phyloP scores from a whole-genome alignment of 2,113 vertebrate species.

The Oreocharis arfaki region DNA sequence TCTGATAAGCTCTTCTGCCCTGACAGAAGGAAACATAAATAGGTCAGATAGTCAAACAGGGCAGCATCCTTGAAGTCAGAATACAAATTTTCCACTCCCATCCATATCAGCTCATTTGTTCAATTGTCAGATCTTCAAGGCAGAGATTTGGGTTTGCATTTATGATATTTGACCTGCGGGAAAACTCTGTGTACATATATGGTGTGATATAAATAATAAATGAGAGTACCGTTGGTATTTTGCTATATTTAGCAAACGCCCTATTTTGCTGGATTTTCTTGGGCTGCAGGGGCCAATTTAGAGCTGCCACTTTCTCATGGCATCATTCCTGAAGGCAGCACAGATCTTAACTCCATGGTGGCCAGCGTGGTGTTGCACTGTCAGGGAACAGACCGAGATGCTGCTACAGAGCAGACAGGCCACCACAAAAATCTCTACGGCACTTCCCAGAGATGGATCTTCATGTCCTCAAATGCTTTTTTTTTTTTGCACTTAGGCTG shows the following conservation, averaged over 20 bases:
- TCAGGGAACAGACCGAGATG: not conserved
- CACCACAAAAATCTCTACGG: not conserved
- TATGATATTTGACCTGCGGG: constrained; percentile 41
- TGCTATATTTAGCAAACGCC: constrained; percentile 57
- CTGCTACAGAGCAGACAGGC: not conserved
- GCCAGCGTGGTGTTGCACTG: not conserved
- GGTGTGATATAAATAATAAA: constrained; percentile 68
- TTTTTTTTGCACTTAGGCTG: not conserved
- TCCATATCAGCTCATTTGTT: constrained; percentile 30
- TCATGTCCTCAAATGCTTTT: not conserved
- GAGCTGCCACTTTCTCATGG: constrained; percentile 44
- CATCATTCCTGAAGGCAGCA: constrained; percentile 31
- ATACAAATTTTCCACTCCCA: not conserved
- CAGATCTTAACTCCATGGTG: constrained; percentile 6
- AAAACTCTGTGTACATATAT: constrained; percentile 43
- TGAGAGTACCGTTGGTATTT: constrained; percentile 38
- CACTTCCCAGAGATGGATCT: not conserved
- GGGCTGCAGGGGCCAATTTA: constrained; percentile 45
- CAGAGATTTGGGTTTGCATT: constrained; percentile 40
- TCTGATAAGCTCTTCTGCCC: not conserved
- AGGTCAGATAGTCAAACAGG: constrained; percentile 13
- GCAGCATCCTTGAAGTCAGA: not conserved
- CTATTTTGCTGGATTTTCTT: constrained; percentile 57
- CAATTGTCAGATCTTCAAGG: constrained; percentile 29
- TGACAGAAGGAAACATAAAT: not conserved